A percentile compares a stretch with the other conserved stretches of the same genome.
These are phyloP conservation scores for Epizoanthus ramosus DNA, from an alignment of 92 coral and sea anemone species.

Conservation along the genomic window DNA sequence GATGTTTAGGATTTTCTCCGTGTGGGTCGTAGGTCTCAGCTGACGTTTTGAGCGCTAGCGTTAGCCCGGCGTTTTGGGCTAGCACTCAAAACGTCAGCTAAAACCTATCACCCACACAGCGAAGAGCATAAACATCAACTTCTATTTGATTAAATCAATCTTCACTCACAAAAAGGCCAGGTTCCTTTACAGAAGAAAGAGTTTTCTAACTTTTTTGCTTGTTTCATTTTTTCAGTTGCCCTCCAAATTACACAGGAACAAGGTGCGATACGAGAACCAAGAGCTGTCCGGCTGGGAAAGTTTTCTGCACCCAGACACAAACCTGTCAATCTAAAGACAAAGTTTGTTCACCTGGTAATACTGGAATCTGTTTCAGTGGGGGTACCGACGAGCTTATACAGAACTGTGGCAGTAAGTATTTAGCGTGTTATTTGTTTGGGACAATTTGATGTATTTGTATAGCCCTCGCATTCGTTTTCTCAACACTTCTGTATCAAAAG, in stretches of 20 bases:
- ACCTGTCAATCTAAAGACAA: slow-evolving; percentile 10
- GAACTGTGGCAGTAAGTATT: slow-evolving; percentile 34
- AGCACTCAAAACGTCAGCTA: too few species aligned
- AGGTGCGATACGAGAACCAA: slow-evolving; percentile 40
- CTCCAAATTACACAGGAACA: slow-evolving; percentile 49
- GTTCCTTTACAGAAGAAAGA: background rate
- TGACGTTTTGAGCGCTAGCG: too few species aligned
- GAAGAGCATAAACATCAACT: too few species aligned
- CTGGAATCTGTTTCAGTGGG: slow-evolving; percentile 20
- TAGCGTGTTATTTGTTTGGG: background rate
- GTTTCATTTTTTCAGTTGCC: slow-evolving; percentile 49
- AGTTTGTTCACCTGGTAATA: background rate
- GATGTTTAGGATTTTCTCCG: too few species aligned
- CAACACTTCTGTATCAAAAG: background rate
- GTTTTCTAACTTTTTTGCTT: background rate
- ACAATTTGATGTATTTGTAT: background rate
- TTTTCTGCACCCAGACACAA: slow-evolving; percentile 8
- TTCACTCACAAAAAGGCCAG: background rate
- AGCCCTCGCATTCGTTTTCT: background rate
- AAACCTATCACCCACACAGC: too few species aligned
- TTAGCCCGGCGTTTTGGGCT: too few species aligned
- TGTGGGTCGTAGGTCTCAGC: too few species aligned
- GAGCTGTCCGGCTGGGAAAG: slow-evolving; percentile 1
- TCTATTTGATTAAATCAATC: too few species aligned
- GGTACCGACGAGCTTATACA: slow-evolving; percentile 18